Base-by-base conservation (phyloP, 1,140 invertebrate species). In the Leptonema lineaticorne region DNA sequence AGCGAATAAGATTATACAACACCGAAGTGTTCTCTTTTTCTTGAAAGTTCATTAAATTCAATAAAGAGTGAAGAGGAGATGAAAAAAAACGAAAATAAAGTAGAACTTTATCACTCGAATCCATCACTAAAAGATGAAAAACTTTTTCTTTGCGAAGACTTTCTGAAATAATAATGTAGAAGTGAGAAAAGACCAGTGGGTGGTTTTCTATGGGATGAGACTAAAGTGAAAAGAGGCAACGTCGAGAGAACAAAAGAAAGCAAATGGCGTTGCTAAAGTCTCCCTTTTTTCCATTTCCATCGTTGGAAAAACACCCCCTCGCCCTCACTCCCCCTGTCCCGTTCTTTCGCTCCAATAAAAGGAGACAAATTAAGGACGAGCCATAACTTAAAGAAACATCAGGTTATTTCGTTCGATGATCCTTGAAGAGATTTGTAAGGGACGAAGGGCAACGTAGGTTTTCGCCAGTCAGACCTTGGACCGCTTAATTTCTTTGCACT, bases 81-180 rank as follows among this genome's bases (percentile, higher is more conserved):
- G 16, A 37, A 57, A 57, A 27, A 7, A 56, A 59, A 59, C 16
- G 57, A 37, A 37, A 59, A 59, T 30, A 59, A 59, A 26, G 53
- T 67, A 60, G 65, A 67, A 67, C 65, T 67, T 67, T 67, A 67
- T 67, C 65, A 67, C 65, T 67, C 57, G 65, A 67, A 67, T 67
- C 65, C 65, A 67, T 67, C 65, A 67, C 65, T 59, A 29, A 53
- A 27, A 60, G 57, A 67, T 59, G 65, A 46, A 67, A 67, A 67
- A 67, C 53, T 67, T 67, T 66, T 67, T 58, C 28, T 59, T 24
- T 58, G 29, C 63, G 45, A 64, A 37, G 50, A 50, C 53, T 37
- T 57, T 37, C 37, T 66, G 20, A 66, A 66, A 66, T 59, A 59
- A 59, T 59, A 59, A 66, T 45, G 46, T 6, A 46, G 53, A 65